These are phyloP conservation scores for Calyptomena viridis DNA, from an alignment of 2,113 vertebrate species.

Conservation along the genomic window DNA sequence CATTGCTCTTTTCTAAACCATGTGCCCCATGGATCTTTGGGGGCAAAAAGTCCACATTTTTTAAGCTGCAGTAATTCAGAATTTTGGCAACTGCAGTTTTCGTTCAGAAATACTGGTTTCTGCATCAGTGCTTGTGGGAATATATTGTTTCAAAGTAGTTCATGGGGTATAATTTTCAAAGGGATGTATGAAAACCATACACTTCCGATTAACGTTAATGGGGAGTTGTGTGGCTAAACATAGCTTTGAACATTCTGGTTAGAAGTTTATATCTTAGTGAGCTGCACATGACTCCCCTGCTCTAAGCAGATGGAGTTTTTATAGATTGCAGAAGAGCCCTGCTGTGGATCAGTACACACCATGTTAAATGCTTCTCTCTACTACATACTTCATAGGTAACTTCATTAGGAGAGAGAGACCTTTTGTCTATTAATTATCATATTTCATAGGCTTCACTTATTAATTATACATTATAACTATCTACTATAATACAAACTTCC, in stretches of 20 bases:
- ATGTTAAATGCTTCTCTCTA: not conserved
- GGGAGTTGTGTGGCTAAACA: not conserved
- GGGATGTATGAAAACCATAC: conserved; percentile 36
- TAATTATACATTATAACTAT: not conserved
- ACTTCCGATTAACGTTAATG: conserved; percentile 35
- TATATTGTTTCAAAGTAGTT: conserved; percentile 54
- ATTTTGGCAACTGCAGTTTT: not conserved
- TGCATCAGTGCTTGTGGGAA: not conserved
- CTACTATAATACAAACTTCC: not conserved
- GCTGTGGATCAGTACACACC: not conserved
- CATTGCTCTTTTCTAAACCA: not conserved
- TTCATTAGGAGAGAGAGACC: not conserved
- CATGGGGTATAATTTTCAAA: conserved; percentile 49
- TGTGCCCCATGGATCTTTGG: not conserved
- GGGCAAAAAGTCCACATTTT: not conserved
- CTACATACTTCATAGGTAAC: not conserved
- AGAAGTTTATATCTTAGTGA: not conserved
- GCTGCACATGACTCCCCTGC: not conserved
- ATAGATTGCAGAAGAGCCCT: not conserved
- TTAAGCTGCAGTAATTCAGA: not conserved
- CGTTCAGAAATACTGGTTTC: not conserved
- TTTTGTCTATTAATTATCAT: not conserved
- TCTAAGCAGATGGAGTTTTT: not conserved
- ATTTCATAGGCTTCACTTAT: not conserved
- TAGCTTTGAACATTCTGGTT: conserved; percentile 36